Percentiles rank a stretch among this genome's conserved stretches.
Evolutionary conservation across 1,140 invertebrate genomes (phyloP).

Genomic region (Cherax quadricarinatus): DNA sequence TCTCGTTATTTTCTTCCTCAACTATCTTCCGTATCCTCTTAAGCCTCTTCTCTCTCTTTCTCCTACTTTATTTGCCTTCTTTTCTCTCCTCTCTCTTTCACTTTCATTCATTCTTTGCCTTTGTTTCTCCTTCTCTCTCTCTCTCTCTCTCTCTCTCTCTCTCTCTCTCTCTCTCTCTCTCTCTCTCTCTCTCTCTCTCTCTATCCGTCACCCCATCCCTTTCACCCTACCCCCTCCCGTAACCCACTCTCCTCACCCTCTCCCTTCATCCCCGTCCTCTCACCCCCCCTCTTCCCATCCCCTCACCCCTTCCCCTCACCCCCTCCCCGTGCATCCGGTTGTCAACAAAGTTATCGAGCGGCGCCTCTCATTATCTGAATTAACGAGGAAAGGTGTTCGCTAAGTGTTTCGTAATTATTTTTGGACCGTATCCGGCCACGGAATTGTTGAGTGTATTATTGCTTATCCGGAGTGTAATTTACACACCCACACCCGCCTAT

Average conservation of each 20-base stretch:
- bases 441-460: no score
- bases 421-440: no score
- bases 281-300: neutral
- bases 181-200: neutral
- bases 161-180: neutral
- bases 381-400: neutral
- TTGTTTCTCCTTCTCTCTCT: neutral
- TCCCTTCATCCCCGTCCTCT: neutral
- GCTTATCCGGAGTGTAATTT: no score
- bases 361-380: neutral
- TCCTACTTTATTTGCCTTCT: neutral
- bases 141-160: neutral
- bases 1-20: no score
- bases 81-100: neutral
- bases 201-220: neutral
- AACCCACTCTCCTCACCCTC: neutral
- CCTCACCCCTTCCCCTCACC: neutral
- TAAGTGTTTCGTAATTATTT: no score
- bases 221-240: neutral
- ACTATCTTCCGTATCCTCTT: neutral
- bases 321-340: neutral
- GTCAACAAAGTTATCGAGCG: neutral
- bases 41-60: neutral
- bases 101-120: no score
- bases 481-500: no score